Conservation (phyloP, 1,140 invertebrate species). For the Cotesia vestalis region DNA sequence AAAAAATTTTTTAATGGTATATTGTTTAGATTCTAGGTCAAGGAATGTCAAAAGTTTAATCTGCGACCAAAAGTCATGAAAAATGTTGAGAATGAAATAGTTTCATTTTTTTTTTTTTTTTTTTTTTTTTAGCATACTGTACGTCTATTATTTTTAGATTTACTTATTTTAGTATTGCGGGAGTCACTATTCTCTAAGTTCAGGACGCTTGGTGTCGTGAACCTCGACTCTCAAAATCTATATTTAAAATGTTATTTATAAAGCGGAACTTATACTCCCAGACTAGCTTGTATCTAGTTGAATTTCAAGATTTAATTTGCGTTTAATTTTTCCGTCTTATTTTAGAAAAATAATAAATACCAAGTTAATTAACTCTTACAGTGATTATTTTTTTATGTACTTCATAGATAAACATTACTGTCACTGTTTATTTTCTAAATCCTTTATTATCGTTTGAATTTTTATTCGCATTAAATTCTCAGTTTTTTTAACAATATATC, state of each 20-base stretch:
- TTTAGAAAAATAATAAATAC: neutral
- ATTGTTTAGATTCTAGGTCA: slow-evolving; percentile 7
- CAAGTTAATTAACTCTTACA: no score
- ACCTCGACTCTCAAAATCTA: slow-evolving; percentile 18
- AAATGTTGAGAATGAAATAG: slow-evolving; percentile 5
- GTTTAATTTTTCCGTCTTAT: neutral
- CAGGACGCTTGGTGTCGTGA: slow-evolving; percentile 21
- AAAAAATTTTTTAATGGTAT: neutral
- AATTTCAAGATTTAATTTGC: slow-evolving; percentile 20
- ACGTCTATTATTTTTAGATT: neutral
- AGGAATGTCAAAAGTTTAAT: neutral
- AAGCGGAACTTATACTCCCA: slow-evolving; percentile 26
- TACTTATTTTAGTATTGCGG: slow-evolving; percentile 10
- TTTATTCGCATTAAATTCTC: no score
- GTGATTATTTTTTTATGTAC: neutral
- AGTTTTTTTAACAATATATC: no score
- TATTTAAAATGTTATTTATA: slow-evolving; percentile 28
- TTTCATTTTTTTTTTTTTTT: neutral
- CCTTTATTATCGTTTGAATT: no score
- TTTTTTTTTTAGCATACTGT: neutral
- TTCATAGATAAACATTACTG: no score
- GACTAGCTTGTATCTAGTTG: slow-evolving; percentile 23
- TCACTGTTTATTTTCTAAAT: no score
- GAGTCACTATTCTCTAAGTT: slow-evolving; percentile 27
- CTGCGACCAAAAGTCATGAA: neutral